Evolutionary conservation across 2,113 vertebrate genomes (phyloP), one percentile per base, ranked within the genome.

Genomic region (Pedetes capensis): DNA sequence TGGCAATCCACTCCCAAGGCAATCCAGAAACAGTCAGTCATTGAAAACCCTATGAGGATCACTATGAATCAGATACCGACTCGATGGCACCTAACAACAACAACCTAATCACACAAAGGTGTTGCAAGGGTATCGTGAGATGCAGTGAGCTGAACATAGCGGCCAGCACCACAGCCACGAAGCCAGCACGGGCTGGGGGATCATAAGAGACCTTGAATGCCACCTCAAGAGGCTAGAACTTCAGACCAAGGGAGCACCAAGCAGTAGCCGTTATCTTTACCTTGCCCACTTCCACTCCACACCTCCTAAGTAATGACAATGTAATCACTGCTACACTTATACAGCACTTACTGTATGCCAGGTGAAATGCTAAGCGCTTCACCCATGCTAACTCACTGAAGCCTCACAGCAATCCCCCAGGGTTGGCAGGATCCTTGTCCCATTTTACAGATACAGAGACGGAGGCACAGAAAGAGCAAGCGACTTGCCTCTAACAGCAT

Each of bases 171-270:
- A 0, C 47, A 42, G 34, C n/a, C 44, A 0, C 0, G 51, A 51
- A 74, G 51, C 71, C 23, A 39, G 55, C 23, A 16, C 29, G 49
- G 27, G n/a, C 27, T 32, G 22, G 37, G 9, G 39, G 37, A 22
- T 71, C 53, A 23, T 23, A n/a, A 47, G 55, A 4, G 81, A 27
- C 72, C 87, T 39, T 23, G 57, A 68, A 59, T 11, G 25, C 53
- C 64, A n/a, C 37, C 72, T 71, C 7, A 5, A 80, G 97, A 92
- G 78, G 85, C 66, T 12, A 12, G 22, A 80, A 51, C 42, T 37
- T 49, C 27, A 27, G n/a, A 32, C 23, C 23, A 5, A 92, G 63
- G 59, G 37, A 42, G 6, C 51, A 78, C 4, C 17, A 25, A 57
- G 29, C 59, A 53, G 22, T 39, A 44, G n/a, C 85, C 13, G 17